Evolutionary conservation across 2,797 vertebrate genomes (phyloP).

Genomic region (Pseudocheirus occidentalis): DNA sequence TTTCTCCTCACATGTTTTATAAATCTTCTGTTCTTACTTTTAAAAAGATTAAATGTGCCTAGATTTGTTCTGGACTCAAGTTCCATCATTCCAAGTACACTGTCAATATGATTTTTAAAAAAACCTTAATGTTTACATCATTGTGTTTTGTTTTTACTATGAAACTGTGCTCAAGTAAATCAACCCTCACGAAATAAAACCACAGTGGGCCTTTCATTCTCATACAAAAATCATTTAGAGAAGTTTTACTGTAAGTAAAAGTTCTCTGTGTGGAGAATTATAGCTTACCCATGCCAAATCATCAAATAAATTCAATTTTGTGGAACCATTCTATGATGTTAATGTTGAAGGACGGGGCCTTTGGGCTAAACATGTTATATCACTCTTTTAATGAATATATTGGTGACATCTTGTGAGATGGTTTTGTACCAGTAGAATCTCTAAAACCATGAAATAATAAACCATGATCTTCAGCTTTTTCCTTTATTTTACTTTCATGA

Average conservation of each 20-base stretch:
- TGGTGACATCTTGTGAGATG: background rate
- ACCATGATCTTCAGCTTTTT: background rate
- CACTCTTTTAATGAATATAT: background rate
- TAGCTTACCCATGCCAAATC: background rate
- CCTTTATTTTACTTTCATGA: background rate
- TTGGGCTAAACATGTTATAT: background rate
- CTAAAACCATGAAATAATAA: background rate
- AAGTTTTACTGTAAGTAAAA: background rate
- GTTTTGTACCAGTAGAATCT: background rate
- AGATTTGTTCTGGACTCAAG: background rate
- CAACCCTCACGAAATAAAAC: background rate
- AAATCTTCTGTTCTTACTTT: background rate
- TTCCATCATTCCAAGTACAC: background rate
- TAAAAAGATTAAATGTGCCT: background rate
- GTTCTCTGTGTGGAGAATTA: background rate
- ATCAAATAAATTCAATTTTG: background rate
- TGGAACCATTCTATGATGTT: background rate
- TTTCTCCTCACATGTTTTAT: background rate
- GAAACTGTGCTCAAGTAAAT: background rate
- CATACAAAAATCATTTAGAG: background rate
- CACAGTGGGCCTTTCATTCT: background rate
- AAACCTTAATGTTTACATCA: background rate
- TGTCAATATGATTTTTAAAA: background rate
- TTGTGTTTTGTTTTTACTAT: background rate
- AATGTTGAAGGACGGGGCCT: background rate